Base-by-base conservation (phyloP, 2,797 vertebrate genomes). In the Anguilla marmorata region DNA sequence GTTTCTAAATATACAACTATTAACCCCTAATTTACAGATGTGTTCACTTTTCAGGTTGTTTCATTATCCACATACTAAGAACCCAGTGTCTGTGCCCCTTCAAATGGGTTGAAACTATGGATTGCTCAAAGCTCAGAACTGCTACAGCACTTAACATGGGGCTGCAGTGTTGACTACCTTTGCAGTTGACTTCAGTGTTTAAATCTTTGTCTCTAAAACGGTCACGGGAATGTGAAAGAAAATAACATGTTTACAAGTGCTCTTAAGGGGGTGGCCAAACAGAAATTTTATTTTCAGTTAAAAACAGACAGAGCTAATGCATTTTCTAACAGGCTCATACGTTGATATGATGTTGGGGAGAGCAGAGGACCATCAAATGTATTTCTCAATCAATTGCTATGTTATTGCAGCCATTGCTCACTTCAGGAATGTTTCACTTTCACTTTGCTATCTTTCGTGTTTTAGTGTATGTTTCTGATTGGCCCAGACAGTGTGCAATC, bases 221-320 rank as follows among this genome's bases (percentile, higher is more conserved):
- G 76, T 41, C 21, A 48, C 76, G 24, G 37, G 37, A 30, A 79
- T 37, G 33, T 79, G 14, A 19, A 79, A 41, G 6, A 41, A 12
- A 79, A 48, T 48, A 80, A 80, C 5, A 21, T 41, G 19, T 80
- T 74, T 74, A 80, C 76, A 21, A 24, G 16, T 7, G 14, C 12
- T 41, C 37, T 19, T 80, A 9, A 48, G 72, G 27, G 27, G 33
- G 14, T 21, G 12, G 72, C 11, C 33, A 33, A 76, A 76, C 72
- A 37, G 30, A 12, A 3, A 30, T 72, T 72, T 72, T 14, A 27
- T 45, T 72, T 30, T 72, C 27, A 72, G n/a, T 76, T 12, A 76
- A 76, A 76, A 76, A 76, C 63, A n/a, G n/a, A n/a, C 27, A 8
- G 63, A 69, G 63, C 63, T 69, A n/a, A 27, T 69, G 63, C n/a